Conservation (phyloP, 1,140 invertebrate genomes). For the Drosophila teissieri region DNA sequence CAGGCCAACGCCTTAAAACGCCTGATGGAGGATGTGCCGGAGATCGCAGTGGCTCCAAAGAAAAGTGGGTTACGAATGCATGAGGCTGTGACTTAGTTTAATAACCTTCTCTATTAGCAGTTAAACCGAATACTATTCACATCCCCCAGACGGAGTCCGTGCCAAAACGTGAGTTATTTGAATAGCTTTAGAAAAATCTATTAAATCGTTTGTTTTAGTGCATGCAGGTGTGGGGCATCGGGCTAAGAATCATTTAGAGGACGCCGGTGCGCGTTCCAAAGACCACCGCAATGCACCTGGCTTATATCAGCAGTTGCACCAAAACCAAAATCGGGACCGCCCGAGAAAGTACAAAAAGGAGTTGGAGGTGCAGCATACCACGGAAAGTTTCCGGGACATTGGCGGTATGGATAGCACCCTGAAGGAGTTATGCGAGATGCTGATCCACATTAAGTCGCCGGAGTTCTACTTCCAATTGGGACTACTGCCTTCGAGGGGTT, state of each 20-base stretch:
- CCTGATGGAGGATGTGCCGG: conserved; percentile 8
- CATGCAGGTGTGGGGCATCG: not conserved
- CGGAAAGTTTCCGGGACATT: conserved; percentile 88
- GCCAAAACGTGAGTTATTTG: conserved; percentile 5
- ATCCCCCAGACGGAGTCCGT: conserved; percentile 1
- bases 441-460: conserved; percentile 93
- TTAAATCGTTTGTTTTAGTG: not conserved
- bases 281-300: conserved; percentile 9
- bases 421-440: conserved; percentile 91
- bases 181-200: not conserved
- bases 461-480: conserved; percentile 92
- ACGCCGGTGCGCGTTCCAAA: conserved; percentile 1
- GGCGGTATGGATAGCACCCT: conserved; percentile 90
- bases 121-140: conserved; percentile 30
- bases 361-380: conserved; percentile 67
- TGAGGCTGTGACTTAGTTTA: not conserved
- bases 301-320: conserved; percentile 16
- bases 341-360: conserved; percentile 79
- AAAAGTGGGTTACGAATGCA: conserved; percentile 35
- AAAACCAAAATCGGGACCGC: conserved; percentile 10
- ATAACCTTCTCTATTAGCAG: conserved; percentile 18
- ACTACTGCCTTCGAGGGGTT: conserved; percentile 90
- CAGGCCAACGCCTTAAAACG: conserved; percentile 38
- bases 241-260: conserved; percentile 27
- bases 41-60: conserved; percentile 20